These are phyloP conservation scores for Anoplophora glabripennis DNA, from an alignment of 1,140 invertebrate genomes.

Conservation along the genomic window DNA sequence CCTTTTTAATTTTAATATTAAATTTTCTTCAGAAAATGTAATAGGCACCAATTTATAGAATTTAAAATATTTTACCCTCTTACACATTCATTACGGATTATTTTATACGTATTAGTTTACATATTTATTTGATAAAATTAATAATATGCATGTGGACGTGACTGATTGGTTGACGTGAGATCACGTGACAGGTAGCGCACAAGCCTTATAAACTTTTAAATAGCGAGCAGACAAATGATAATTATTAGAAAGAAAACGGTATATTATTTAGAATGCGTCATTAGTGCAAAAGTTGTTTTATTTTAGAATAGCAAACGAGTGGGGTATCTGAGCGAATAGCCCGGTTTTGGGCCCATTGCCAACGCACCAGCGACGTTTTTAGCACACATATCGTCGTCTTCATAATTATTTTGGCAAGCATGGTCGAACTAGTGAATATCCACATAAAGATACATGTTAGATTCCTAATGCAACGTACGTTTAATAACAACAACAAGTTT, in stretches of 20 bases:
- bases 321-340: slow-evolving; percentile 26
- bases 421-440: too few species aligned
- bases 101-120: too few species aligned
- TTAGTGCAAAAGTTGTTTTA: slow-evolving; percentile 37
- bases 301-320: slow-evolving; percentile 26
- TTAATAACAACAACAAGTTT: too few species aligned
- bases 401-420: slow-evolving; percentile 74
- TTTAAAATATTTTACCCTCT: too few species aligned
- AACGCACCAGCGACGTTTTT: slow-evolving; percentile 67
- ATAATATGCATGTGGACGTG: slow-evolving; percentile 52
- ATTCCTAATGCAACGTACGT: too few species aligned
- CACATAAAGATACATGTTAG: too few species aligned
- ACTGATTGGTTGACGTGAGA: slow-evolving; percentile 51
- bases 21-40: too few species aligned
- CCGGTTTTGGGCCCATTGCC: slow-evolving; percentile 54
- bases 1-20: too few species aligned
- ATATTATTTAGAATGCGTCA: slow-evolving; percentile 29
- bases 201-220: slow-evolving; percentile 19
- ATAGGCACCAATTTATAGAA: too few species aligned
- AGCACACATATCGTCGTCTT: slow-evolving; percentile 62
- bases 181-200: slow-evolving; percentile 26
- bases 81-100: too few species aligned
- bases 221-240: slow-evolving; percentile 12
- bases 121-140: not conserved
- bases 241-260: slow-evolving; percentile 25